Base-by-base conservation (phyloP, 2,113 vertebrate species). In the Strix uralensis region DNA sequence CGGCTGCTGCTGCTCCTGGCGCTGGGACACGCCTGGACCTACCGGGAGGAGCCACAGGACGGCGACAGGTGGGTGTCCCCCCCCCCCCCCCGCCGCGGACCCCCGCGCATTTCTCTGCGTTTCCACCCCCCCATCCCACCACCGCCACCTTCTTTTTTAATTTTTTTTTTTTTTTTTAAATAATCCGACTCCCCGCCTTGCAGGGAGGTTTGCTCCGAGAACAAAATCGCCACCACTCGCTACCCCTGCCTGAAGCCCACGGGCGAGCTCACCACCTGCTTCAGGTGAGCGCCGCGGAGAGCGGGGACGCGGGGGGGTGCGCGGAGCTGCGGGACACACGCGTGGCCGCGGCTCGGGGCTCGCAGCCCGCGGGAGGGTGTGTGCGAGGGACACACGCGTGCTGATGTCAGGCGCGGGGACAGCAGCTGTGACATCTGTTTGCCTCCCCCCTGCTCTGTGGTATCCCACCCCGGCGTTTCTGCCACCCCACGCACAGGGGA, bases 161-260 rank as follows among this genome's bases (percentile, higher is more conserved):
- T 38, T 38, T n/a, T 40, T 22, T 21, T 18, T 38, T 7, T 25
- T 6, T 10, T 4, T 30, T 6, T 40, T 2, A 18, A 55, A 94
- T 61, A 34, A 57, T 47, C 5, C 18, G 11, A 15, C 75, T 55
- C 19, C 74, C 34, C 82, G 81, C n/a, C 84, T 70, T 63, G 14
- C 97, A 99, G 99, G 88, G 99, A 99, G 86, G 96, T 98, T 71
- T 99, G 99, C 91, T 98, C 99, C 8, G 99, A 99, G 90, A 99
- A 97, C 95, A 99, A 99, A 92, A 98, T 99, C 77, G 98, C 98
- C n/a, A 99, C 99, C 22, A 99, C 98, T 18, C 98, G 98, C 54
- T 99, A 99, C 86, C 98, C 99, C 27, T 99, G 99, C 88, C 94
- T 99, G 92, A 99, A 99, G 78, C 72, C 99, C 61, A 98, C 98